Conservation (phyloP, 2,797 vertebrate genomes). For the Phalanger gymnotis region DNA sequence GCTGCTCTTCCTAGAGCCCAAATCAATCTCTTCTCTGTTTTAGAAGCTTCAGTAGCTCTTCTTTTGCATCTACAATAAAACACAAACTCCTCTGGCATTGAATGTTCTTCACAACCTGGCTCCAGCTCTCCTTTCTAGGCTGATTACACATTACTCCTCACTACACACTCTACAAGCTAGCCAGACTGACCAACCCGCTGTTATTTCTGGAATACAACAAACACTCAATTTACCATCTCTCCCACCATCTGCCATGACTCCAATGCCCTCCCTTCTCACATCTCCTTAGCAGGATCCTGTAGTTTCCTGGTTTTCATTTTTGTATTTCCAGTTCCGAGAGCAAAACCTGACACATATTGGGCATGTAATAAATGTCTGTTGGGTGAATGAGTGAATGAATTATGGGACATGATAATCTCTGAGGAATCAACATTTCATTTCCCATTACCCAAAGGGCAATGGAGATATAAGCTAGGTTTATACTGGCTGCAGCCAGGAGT, state of each 20-base stretch:
- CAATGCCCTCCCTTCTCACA: not conserved
- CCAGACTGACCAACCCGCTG: not conserved
- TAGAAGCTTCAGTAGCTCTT: not conserved
- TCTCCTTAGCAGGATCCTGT: not conserved
- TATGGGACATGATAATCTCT: not conserved
- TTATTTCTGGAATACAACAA: not conserved
- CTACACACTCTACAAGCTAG: not conserved
- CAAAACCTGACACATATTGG: not conserved
- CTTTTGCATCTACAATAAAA: not conserved
- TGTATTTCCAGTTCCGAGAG: not conserved
- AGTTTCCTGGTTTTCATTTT: not conserved
- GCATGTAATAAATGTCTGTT: not conserved
- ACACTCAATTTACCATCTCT: not conserved
- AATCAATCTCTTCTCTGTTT: not conserved
- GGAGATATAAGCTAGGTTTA: not conserved
- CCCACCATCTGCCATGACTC: not conserved
- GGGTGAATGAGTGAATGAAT: not conserved
- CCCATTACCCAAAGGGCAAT: not conserved
- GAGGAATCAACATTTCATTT: not conserved
- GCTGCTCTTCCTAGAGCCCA: not conserved
- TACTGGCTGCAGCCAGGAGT: not conserved
- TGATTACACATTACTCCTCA: not conserved
- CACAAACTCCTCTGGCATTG: not conserved
- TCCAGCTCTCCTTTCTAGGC: not conserved
- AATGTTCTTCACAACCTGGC: not conserved